Conservation (phyloP, 2,797 vertebrate species). For the Sebastolobus alascanus region DNA sequence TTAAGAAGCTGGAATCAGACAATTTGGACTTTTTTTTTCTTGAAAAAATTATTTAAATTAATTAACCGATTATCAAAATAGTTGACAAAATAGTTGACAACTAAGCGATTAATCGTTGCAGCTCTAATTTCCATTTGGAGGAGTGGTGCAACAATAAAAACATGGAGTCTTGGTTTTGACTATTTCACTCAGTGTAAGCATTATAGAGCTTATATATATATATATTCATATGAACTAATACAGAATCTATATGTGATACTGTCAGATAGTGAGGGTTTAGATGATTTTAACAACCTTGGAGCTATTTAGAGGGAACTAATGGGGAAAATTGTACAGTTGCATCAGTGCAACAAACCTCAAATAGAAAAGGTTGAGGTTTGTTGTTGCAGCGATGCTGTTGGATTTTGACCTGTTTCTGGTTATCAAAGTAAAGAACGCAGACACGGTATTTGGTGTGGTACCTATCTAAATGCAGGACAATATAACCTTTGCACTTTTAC, state of each 20-base stretch:
- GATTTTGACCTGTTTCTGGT: background rate
- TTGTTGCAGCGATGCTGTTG: background rate
- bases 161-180: background rate
- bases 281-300: background rate
- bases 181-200: too few species aligned
- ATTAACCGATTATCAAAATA: too few species aligned
- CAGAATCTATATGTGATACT: background rate
- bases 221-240: background rate
- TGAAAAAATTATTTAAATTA: accelerated
- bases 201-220: too few species aligned
- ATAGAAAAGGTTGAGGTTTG: background rate
- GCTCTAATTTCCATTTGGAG: too few species aligned
- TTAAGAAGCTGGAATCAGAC: too few species aligned
- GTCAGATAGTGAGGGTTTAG: background rate
- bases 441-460: background rate
- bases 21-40: too few species aligned
- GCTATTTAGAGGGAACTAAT: background rate
- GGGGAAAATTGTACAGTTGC: too few species aligned
- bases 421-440: background rate
- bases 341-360: background rate
- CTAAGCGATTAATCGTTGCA: too few species aligned
- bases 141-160: background rate
- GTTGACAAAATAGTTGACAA: too few species aligned
- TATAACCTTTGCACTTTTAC: background rate
- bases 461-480: background rate